Conservation (phyloP, 2,113 vertebrate species). For the Phyllopteryx taeniolatus region DNA sequence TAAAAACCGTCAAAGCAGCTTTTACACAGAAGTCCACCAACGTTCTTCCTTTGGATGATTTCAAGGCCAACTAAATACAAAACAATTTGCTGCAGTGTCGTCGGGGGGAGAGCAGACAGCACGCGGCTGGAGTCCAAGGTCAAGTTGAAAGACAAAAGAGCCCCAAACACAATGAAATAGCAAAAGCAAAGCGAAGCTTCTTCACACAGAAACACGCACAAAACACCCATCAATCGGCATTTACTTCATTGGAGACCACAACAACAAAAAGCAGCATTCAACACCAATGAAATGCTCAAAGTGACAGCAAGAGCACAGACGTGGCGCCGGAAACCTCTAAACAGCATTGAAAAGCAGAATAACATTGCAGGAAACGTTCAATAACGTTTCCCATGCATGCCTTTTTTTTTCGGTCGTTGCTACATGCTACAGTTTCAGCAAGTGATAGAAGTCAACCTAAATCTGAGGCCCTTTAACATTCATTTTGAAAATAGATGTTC, state of each 20-base stretch:
- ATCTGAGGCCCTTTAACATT: slow-evolving; percentile 32
- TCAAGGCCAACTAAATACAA: slow-evolving; percentile 15
- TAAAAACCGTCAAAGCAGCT: neutral
- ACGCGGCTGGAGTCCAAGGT: slow-evolving; percentile 91
- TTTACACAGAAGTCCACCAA: neutral
- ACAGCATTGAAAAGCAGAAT: neutral
- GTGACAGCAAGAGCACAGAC: neutral
- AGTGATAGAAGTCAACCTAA: neutral
- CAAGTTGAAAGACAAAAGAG: slow-evolving; percentile 90
- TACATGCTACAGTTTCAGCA: neutral
- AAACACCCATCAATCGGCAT: neutral
- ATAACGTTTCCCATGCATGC: no score
- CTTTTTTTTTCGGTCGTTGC: neutral
- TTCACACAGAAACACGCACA: neutral
- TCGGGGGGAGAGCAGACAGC: slow-evolving; percentile 25
- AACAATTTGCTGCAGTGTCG: slow-evolving; percentile 23
- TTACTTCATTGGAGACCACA: neutral
- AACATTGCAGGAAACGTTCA: neutral
- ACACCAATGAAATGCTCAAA: neutral
- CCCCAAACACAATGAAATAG: neutral
- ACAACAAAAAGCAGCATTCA: neutral
- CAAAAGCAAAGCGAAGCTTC: neutral
- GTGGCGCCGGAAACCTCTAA: neutral
- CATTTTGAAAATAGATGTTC: slow-evolving; percentile 52
- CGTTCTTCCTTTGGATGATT: neutral